These are phyloP conservation scores for Rattus rattus DNA, from an alignment of 2,113 vertebrate genomes.

Conservation along the genomic window DNA sequence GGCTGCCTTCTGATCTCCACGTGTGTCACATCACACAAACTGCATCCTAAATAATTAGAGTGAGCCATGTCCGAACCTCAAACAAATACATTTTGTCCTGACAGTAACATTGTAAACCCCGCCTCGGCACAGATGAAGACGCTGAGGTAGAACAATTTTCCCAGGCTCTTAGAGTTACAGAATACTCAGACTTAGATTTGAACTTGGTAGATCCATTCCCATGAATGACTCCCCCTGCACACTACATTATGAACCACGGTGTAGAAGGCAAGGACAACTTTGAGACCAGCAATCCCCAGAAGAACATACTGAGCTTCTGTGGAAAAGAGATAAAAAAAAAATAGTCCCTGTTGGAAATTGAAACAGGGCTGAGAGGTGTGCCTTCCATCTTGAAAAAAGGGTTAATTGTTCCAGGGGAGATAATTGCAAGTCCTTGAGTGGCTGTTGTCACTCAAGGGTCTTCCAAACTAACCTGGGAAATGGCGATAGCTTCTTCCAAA, in stretches of 20 bases:
- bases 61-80: background rate
- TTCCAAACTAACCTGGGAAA: background rate
- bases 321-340: background rate
- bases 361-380: background rate
- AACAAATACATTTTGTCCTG: background rate
- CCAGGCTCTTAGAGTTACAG: background rate
- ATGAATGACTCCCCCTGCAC: background rate
- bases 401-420: background rate
- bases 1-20: background rate
- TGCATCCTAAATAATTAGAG: background rate
- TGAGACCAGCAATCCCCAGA: background rate
- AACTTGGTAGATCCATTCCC: background rate
- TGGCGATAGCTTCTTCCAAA: background rate
- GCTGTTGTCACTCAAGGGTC: background rate
- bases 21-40: too few relatives aligned
- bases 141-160: background rate
- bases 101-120: background rate
- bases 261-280: background rate
- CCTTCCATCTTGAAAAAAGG: background rate
- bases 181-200: background rate
- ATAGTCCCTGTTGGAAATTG: background rate
- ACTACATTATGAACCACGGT: background rate
- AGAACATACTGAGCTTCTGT: background rate
- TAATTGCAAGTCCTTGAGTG: background rate
- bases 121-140: background rate